Base-by-base conservation (phyloP, 1,140 invertebrate species). In the Sinonovacula constricta region DNA sequence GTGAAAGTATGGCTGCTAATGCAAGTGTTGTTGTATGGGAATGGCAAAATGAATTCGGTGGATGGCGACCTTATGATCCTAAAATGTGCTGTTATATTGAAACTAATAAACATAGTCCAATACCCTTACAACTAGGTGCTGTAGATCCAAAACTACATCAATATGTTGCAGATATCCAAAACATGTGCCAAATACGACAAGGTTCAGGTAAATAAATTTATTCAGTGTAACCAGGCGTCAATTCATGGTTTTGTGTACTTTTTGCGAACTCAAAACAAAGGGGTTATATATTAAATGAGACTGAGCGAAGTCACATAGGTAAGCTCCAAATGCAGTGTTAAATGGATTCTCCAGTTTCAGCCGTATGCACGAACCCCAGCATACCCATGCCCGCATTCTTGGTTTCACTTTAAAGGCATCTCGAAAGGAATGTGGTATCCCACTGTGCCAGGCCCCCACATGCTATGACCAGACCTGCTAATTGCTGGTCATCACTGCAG, bases 21-120 rank as follows among this genome's bases (percentile, higher is more conserved):
- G 95, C 94, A 83, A 95, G 94, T 81, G 95, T 97, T 67, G 95
- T 96, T 84, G 96, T 97, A 76, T 97, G 96, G 96, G 96, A 97
- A 92, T 97, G 95, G 94, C 94, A 96, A 91, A 94, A 94, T 83
- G 93, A 94, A 33, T 93, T 87, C 69, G 83, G 84, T 4, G 53
- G 56, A 12, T 97, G 96, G 96, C 92, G 95, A 86, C 95, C 96
- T 0, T 97, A 97, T 88, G 95, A 94, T 56, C 95, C 96, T 1
- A 94, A 95, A 28, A 95, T 97, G 5, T 94, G 95, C 0, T 94
- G 96, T 86, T 95, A 95, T 80, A 91, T 97, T 57, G 96, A 97
- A 88, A 92, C 95, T 75, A 95, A 95, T 18, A 94, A 96, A 90
- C 94, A 92, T 65, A 97, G 96, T 91, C 90, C 96, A 14, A 96